Percentiles rank a stretch among this genome's conserved stretches.
These are phyloP conservation scores for Laupala kohalensis DNA, from an alignment of 1,140 invertebrate species.

Conservation along the genomic window DNA sequence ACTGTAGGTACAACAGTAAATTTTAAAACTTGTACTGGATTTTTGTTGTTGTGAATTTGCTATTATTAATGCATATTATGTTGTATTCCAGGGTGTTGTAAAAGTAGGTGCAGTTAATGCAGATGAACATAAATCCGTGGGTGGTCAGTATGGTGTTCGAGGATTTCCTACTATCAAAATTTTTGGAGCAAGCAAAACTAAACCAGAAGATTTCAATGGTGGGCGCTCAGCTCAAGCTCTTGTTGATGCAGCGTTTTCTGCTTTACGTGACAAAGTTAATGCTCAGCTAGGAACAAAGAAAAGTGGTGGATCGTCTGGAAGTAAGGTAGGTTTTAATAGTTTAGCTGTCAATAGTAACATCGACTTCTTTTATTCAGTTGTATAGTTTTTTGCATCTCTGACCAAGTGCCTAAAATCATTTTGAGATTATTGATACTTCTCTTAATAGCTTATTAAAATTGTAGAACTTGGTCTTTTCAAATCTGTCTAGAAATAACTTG, in stretches of 20 bases:
- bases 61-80: no score
- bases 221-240: conserved; percentile 72
- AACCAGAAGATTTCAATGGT: conserved; percentile 78
- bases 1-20: no score
- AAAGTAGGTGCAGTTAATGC: conserved; percentile 91
- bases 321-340: not conserved
- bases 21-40: no score
- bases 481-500: no score
- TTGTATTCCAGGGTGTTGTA: conserved; percentile 61
- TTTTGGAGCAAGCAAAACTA: conserved; percentile 76
- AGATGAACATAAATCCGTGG: conserved; percentile 74
- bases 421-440: no score
- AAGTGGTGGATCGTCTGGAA: conserved; percentile 20
- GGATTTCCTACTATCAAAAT: conserved; percentile 97
- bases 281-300: conserved; percentile 47
- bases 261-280: conserved; percentile 53
- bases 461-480: no score
- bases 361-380: no score
- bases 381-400: no score
- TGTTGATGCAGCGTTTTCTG: conserved; percentile 67
- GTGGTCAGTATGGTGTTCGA: conserved; percentile 63
- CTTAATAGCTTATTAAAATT: no score
- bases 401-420: no score
- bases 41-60: no score
- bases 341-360: no score